Base-by-base conservation (phyloP, 2,113 vertebrate genomes). In the Grammatotria lemairii region DNA sequence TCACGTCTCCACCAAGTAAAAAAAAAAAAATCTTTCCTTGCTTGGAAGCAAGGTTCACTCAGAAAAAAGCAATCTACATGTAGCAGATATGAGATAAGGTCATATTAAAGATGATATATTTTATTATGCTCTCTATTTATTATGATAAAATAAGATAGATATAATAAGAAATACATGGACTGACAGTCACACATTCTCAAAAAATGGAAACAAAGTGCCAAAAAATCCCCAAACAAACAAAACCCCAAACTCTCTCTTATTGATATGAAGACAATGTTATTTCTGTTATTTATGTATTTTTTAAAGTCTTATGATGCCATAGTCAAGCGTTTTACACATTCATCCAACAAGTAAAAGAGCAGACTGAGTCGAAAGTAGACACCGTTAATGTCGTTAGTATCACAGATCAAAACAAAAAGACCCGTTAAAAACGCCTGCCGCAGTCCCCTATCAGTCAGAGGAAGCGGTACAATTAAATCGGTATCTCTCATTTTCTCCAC, bases 261-360 rank as follows among this genome's bases (percentile, higher is more conserved):
- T 38, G 33, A 65, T 38, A 1, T n/a, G 17, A 7, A 65, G 19
- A 13, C 33, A 38, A 4, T 65, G 19, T 21, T 13, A 65, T 13
- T 65, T 65, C 60, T n/a, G 31, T 65, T 65, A 5, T 65, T 38
- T 65, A 0, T 38, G 19, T 38, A 38, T 65, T 38, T 65, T 65
- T 38, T 8, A 5, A 65, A 65, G 0, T 38, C 19, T 65, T 21
- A 65, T 13, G 0, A 38, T 38, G 33, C 19, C 2, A 4, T 21
- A 38, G 63, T 68, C 0, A 68, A 38, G 19, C 3, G 0, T 68
- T 21, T 68, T 68, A 68, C 33, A 21, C 11, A 21, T 68, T 68
- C 63, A 68, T 68, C 10, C 33, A 68, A 68, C 19, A 68, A 68
- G 33, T 68, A 21, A 65, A 65, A 21, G 63, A 68, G 33, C 63